Conservation (phyloP, 2,797 vertebrate genomes). For the Oreortyx pictus region DNA sequence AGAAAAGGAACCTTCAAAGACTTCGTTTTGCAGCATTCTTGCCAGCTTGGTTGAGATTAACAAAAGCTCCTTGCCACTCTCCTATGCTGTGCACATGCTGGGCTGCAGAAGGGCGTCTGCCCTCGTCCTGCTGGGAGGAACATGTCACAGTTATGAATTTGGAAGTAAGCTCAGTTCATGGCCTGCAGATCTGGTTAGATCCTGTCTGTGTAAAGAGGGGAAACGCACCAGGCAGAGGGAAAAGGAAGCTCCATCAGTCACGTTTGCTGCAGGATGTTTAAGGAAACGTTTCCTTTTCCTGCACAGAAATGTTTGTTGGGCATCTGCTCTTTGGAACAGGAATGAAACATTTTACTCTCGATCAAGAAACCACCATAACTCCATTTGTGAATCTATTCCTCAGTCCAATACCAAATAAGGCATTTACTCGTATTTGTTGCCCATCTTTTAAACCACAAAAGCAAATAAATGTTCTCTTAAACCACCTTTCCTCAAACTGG, state of each 20-base stretch:
- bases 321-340: conserved; percentile 41
- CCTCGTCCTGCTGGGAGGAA: conserved; percentile 76
- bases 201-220: conserved; percentile 64
- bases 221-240: conserved; percentile 60
- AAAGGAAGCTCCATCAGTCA: conserved; percentile 71
- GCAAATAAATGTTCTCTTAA: not conserved
- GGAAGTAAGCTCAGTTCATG: conserved; percentile 68
- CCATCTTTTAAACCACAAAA: not conserved
- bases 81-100: conserved; percentile 67
- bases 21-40: conserved; percentile 64
- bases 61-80: conserved; percentile 67
- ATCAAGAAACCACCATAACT: not conserved
- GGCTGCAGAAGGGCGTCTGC: conserved; percentile 67
- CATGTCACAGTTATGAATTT: conserved; percentile 73
- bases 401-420: not conserved
- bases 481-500: not conserved
- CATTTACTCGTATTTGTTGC: not conserved
- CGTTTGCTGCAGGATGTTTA: conserved; percentile 75
- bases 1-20: conserved; percentile 68
- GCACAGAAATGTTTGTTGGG: conserved; percentile 55
- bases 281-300: conserved; percentile 74
- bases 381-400: not conserved
- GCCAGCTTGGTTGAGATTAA: conserved; percentile 70
- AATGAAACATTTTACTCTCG: not conserved
- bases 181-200: conserved; percentile 60